These are phyloP conservation scores for Danaus melanippus DNA, from an alignment of 1,140 invertebrate genomes.

Conservation along the genomic window DNA sequence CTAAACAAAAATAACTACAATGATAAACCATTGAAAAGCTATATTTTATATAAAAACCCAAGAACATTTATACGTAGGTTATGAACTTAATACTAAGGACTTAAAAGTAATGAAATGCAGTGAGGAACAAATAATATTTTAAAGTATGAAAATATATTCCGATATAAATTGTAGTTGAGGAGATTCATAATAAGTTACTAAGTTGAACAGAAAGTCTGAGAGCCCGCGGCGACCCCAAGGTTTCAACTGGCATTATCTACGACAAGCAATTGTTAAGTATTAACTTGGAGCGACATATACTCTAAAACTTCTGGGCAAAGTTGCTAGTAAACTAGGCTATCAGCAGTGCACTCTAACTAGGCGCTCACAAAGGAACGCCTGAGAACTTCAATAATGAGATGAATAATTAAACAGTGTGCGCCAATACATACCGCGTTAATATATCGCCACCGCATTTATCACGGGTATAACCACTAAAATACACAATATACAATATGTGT, in stretches of 20 bases:
- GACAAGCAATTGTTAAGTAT: constrained; percentile 35
- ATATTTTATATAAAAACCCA: no score
- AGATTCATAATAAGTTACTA: neutral
- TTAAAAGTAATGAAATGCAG: no score
- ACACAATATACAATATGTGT: no score
- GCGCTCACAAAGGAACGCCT: constrained; percentile 47
- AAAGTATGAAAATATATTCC: no score
- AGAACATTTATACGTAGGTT: no score
- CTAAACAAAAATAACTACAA: no score
- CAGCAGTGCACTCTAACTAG: constrained; percentile 32
- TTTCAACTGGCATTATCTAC: constrained; percentile 33
- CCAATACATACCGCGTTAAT: constrained; percentile 22
- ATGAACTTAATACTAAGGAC: no score
- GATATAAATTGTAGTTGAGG: no score
- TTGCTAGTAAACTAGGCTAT: constrained; percentile 47
- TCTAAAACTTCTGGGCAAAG: constrained; percentile 41
- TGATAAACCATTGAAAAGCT: no score
- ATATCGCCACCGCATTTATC: constrained; percentile 9
- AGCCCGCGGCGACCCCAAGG: constrained; percentile 14
- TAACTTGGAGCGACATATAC: constrained; percentile 38
- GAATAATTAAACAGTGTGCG: constrained; percentile 56
- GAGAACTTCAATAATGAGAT: constrained; percentile 60
- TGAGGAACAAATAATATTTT: no score
- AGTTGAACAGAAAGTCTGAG: constrained; percentile 5
- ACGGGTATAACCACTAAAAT: no score